Conservation (phyloP, 2,113 vertebrate genomes). For the Coturnix japonica region DNA sequence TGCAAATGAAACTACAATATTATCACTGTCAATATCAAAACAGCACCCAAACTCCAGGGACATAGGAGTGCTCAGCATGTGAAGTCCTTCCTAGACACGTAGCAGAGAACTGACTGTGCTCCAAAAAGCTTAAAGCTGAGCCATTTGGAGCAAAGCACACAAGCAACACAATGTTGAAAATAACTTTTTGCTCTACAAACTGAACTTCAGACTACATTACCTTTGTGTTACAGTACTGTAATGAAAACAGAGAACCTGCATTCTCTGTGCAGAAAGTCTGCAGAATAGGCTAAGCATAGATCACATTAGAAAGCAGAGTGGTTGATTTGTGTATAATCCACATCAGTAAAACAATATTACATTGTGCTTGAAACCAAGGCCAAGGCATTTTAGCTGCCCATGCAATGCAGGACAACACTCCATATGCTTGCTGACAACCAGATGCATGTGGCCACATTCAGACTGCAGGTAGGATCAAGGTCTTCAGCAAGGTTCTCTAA, state of each 20-base stretch:
- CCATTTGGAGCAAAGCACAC: neutral
- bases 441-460: fast-evolving
- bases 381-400: neutral
- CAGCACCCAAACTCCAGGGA: neutral
- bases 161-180: neutral
- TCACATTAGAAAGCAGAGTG: neutral
- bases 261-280: neutral
- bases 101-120: neutral
- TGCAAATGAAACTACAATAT: neutral
- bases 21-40: neutral
- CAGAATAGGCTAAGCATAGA: neutral
- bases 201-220: neutral
- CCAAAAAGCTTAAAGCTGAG: neutral
- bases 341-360: neutral
- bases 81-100: neutral
- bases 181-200: neutral
- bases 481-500: neutral
- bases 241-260: neutral
- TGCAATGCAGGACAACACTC: fast-evolving
- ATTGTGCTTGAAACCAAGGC: neutral
- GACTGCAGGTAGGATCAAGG: neutral
- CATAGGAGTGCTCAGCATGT: neutral
- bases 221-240: neutral
- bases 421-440: neutral
- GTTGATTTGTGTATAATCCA: neutral